A percentile compares a stretch with the other conserved stretches of the same genome.
Conservation (phyloP, 2,797 vertebrate genomes). For the Clarias laeviceps region DNA sequence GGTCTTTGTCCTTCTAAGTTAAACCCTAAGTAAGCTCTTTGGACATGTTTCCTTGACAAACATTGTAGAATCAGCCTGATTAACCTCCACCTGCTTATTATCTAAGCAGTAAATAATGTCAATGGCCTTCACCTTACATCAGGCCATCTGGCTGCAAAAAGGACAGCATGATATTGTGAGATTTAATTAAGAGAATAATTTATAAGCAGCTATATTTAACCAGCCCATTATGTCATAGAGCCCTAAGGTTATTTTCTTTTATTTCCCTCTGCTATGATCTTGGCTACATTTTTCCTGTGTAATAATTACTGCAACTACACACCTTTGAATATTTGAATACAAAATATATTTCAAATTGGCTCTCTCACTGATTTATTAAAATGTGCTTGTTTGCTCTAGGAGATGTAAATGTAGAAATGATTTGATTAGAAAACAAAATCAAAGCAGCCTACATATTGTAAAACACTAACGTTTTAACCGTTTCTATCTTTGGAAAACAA, state of each 20-base stretch:
- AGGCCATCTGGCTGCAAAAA: constrained; percentile 35
- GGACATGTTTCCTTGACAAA: constrained; percentile 1
- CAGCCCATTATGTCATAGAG: constrained; percentile 21
- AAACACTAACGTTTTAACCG: not conserved
- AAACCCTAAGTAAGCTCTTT: not conserved
- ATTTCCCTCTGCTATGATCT: constrained; percentile 9
- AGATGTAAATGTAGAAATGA: not conserved
- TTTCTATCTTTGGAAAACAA: not conserved
- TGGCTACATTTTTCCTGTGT: constrained; percentile 8
- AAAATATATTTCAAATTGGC: not conserved
- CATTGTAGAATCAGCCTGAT: not conserved
- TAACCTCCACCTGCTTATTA: constrained; percentile 17
- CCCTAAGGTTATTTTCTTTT: constrained; percentile 23
- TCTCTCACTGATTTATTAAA: not conserved
- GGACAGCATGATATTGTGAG: constrained; percentile 41
- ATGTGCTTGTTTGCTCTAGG: not conserved
- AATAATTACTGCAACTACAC: constrained; percentile 10
- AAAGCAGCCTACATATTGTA: not conserved
- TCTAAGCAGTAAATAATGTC: constrained; percentile 27
- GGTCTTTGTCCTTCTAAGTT: not conserved
- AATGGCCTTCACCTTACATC: constrained; percentile 22
- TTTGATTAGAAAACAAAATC: not conserved
- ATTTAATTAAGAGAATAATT: constrained; percentile 48
- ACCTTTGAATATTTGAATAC: not conserved
- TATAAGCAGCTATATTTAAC: constrained; percentile 47